Base-by-base conservation (phyloP, 1,140 invertebrate species). In the Papilio dardanus region DNA sequence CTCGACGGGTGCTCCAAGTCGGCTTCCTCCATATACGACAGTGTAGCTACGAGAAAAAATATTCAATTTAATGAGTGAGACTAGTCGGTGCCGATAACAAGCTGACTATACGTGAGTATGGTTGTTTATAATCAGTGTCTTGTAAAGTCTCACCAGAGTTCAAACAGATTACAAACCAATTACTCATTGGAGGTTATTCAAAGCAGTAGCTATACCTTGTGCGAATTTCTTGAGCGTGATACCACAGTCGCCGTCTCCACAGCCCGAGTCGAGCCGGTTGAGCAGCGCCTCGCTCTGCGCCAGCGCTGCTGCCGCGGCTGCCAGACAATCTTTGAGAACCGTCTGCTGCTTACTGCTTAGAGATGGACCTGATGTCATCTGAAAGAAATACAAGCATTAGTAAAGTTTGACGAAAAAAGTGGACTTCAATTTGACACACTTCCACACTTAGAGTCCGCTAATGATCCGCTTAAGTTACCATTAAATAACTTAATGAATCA, bases 221-320 rank as follows among this genome's bases (percentile, higher is more conserved):
- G 95, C 95, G 58, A 97, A 95, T 71, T 94, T 93, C 65, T 94
- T 94, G 14, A 97, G 88, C 0, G 97, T 98, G 0, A 95, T 95
- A 3, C 97, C 97, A 88, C 96, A 97, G 84, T 98, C 97, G 0
- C 97, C 97, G 86, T 98, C 97, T 1, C 97, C 97, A 86, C 96
- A 96, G 5, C 95, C 95, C 0, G 94, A 94, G 86, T 98, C 97
- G 16, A 98, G 85, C 30, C 92, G 87, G 87, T 98, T 98, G 1
- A 98, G 90, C 7, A 93, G 77, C 1, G 89, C 81, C 84, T 97
- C 96, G 40, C 94, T 92, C 21, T 93, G 81, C 19, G 95, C 91
- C 31, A 97, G 79, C 5, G 84, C 89, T 33, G 93, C 75, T 42
- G 94, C 94, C 12, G 95, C 95, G 33, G 83, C 87, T 67, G 80